Percentiles rank a stretch among this genome's conserved stretches.
phyloP scores from a whole-genome alignment of 1,140 invertebrate genomes.

The Carposina sasakii region DNA sequence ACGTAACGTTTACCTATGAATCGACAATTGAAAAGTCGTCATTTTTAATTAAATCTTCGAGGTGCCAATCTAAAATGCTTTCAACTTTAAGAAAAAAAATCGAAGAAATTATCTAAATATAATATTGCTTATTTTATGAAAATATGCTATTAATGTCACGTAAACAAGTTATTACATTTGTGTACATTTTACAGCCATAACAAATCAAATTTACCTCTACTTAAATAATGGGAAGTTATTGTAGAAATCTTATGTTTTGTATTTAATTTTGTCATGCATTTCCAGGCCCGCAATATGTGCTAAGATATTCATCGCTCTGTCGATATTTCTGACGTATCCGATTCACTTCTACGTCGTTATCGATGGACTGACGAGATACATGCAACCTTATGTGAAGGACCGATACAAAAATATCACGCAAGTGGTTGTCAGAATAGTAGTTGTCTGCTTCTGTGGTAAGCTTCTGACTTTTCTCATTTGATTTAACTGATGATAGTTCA shows the following conservation, averaged over 20 bases:
- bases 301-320: slow-evolving; percentile 86
- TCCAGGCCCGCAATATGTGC: slow-evolving; percentile 82
- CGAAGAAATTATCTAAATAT: too few relatives aligned
- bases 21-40: too few relatives aligned
- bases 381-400: slow-evolving; percentile 68
- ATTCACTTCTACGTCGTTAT: slow-evolving; percentile 94
- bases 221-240: too few relatives aligned
- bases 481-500: too few relatives aligned
- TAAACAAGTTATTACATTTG: background rate
- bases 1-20: too few relatives aligned
- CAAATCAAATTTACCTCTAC: background rate
- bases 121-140: background rate
- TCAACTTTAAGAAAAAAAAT: too few relatives aligned
- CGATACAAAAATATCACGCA: slow-evolving; percentile 76
- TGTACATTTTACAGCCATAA: background rate
- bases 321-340: slow-evolving; percentile 91
- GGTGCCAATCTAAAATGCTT: too few relatives aligned
- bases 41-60: too few relatives aligned
- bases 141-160: background rate
- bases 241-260: background rate
- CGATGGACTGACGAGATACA: slow-evolving; percentile 79
- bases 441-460: slow-evolving; percentile 60
- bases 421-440: slow-evolving; percentile 75
- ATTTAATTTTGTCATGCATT: slow-evolving; percentile 22
- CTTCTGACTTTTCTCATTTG: too few relatives aligned